Evolutionary conservation across 2,888 invertebrate genomes (phyloP).

Genomic region (Dynastes hyllus): DNA sequence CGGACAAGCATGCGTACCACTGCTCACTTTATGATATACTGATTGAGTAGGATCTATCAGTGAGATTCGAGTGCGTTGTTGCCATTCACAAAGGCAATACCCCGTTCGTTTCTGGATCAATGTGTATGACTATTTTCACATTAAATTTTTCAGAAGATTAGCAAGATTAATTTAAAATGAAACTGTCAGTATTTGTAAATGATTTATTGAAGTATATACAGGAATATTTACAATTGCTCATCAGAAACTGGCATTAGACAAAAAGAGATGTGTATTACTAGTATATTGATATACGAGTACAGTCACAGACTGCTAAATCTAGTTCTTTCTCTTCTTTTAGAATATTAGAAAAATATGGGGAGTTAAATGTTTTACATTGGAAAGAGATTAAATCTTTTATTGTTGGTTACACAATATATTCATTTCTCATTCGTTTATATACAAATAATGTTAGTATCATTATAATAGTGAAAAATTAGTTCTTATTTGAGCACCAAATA

Average conservation of each 20-base stretch:
- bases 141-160: too few species aligned
- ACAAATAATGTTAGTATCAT: slow-evolving; percentile 30
- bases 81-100: too few species aligned
- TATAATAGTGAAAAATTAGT: slow-evolving; percentile 42
- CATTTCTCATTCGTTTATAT: slow-evolving; percentile 3
- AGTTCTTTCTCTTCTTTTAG: neutral
- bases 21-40: too few species aligned
- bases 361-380: neutral
- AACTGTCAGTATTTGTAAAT: slow-evolving; percentile 26
- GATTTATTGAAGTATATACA: slow-evolving; percentile 34
- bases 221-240: slow-evolving; percentile 17
- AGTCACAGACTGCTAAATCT: neutral
- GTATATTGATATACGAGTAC: neutral
- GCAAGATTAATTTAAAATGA: neutral
- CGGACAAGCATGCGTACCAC: too few species aligned
- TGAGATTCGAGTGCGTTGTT: too few species aligned
- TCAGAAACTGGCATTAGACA: neutral
- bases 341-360: slow-evolving; percentile 32
- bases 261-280: neutral
- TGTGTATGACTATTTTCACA: too few species aligned
- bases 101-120: too few species aligned
- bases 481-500: slow-evolving; percentile 56
- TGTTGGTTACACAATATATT: slow-evolving; percentile 24
- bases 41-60: too few species aligned
- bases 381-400: slow-evolving; percentile 4